Evolutionary conservation across 2,113 vertebrate genomes (phyloP), one percentile per base, ranked within the genome.

Genomic region (Cromileptes altivelis): DNA sequence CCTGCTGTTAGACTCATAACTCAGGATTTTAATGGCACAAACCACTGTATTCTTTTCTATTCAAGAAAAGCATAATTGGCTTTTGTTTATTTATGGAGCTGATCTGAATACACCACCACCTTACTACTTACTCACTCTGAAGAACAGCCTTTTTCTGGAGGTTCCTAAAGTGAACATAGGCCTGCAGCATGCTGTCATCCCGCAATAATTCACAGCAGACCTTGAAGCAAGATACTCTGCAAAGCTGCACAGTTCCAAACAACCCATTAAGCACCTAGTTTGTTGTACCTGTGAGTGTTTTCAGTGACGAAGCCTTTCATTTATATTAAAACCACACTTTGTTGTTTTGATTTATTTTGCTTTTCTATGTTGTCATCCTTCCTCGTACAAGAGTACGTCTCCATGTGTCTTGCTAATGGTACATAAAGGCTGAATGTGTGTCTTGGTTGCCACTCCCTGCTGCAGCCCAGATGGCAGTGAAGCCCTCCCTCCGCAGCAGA

Each of bases 381-480:
- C 42, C 13, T 53, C 52, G 3, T 23, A 70, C 60, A 80, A 69
- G 14, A 18, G 12, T 18, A 9, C 15, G 72, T 40, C 19, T 58
- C 45, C 33, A 15, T 78, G 56, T 67, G 47, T 52, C 40, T 75
- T 27, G 10, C 77, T 53, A 23, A 68, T 18, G 25, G 19, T 57
- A 52, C 15, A 75, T 77, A 40, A 55, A 78, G 42, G 64, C 25
- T 67, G 63, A 27, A 23, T 23, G 47, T 71, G 60, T 71, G 45
- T 72, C 73, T 61, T 78, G 69, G 78, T 73, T 82, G 61, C 73
- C 82, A 63, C 84, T 88, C 82, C 82, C 78, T 86, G 79, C 77
- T 88, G 81, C 81, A 89, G 88, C 86, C 88, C 91, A 93, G 93
- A 94, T 93, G 92, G 92, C 88, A 57, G 70, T 13, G 42, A 77